Conservation (phyloP, 2,113 vertebrate genomes). For the Tetrax tetrax region DNA sequence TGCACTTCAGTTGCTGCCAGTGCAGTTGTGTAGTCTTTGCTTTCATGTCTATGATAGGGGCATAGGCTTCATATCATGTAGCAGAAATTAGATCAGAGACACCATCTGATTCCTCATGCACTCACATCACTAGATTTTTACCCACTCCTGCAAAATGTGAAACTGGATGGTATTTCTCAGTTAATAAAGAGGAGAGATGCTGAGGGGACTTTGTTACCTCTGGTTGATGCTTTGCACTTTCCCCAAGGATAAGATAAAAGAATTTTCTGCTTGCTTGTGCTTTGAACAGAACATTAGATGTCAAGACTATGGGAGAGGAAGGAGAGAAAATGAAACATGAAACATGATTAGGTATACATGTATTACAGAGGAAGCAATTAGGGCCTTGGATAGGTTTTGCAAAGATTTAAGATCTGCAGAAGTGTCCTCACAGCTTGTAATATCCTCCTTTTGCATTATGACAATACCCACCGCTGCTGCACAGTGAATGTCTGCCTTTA, state of each 20-base stretch:
- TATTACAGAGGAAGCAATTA: constrained; percentile 47
- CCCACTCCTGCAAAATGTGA: background rate
- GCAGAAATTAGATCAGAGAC: background rate
- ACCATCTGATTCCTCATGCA: background rate
- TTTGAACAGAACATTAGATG: constrained; percentile 31
- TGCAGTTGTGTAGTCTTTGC: background rate
- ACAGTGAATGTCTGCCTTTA: background rate
- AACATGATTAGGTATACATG: background rate
- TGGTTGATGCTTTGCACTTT: constrained; percentile 5
- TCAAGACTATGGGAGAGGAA: background rate
- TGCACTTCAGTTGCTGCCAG: background rate
- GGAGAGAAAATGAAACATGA: constrained; percentile 34
- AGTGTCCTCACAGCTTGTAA: background rate
- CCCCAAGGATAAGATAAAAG: constrained; percentile 42
- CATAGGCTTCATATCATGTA: background rate
- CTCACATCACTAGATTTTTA: background rate
- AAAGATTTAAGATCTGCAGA: background rate
- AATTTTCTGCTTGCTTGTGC: constrained; percentile 26
- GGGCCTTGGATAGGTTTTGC: background rate
- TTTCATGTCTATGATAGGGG: background rate
- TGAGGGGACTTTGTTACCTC: constrained; percentile 11
- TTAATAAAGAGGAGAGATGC: background rate
- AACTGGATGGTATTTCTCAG: background rate
- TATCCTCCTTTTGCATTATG: background rate
- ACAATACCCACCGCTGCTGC: background rate